These are phyloP conservation scores for Tretioscincus oriximinensis DNA, from an alignment of 2,113 vertebrate species.

Conservation along the genomic window DNA sequence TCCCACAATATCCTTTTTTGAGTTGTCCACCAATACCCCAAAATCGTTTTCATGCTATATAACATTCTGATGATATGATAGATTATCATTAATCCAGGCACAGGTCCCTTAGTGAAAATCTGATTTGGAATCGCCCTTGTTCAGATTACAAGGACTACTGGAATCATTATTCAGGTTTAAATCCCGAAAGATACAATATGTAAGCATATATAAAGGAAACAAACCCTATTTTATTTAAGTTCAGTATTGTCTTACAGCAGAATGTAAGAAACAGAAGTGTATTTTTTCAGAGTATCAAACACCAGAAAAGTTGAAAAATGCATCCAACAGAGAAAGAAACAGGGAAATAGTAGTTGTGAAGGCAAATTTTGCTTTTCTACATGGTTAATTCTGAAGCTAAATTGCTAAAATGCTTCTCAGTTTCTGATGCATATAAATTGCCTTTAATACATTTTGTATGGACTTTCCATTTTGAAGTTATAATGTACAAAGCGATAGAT, in stretches of 20 bases:
- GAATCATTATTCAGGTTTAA: too few species aligned
- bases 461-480: constrained; percentile 23
- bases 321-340: constrained; percentile 1
- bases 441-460: constrained; percentile 54
- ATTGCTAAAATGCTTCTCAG: constrained; percentile 1
- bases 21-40: too few species aligned
- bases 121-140: too few species aligned
- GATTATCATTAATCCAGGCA: too few species aligned
- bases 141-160: too few species aligned
- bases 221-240: constrained; percentile 38
- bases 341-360: constrained; percentile 29
- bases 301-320: constrained; percentile 39
- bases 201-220: not conserved
- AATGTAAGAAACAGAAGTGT: constrained; percentile 36
- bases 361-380: constrained; percentile 48
- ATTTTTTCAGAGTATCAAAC: constrained; percentile 49
- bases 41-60: too few species aligned
- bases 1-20: too few species aligned
- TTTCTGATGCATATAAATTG: constrained; percentile 42
- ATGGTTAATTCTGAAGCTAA: not conserved
- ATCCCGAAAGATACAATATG: not conserved
- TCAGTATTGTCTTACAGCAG: not conserved
- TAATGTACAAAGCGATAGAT: not conserved
- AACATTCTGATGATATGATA: too few species aligned
- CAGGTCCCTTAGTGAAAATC: too few species aligned